Conservation (phyloP, 2,113 vertebrate species). For the Choloepus hoffmanni region DNA sequence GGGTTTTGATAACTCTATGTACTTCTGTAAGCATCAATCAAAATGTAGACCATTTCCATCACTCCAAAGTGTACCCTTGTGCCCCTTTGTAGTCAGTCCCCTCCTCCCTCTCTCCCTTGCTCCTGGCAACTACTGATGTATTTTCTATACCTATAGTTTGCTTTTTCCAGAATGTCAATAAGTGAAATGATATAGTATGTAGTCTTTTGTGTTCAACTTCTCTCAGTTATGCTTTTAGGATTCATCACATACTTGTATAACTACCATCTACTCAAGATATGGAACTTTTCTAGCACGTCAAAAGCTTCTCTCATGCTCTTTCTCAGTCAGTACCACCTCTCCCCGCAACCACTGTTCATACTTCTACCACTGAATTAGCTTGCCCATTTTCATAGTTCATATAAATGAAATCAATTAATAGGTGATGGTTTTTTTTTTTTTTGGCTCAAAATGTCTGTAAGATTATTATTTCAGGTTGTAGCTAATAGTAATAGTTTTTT, state of each 20-base stretch:
- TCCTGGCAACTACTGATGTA: not conserved
- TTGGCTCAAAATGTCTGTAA: not conserved
- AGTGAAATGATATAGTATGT: not conserved
- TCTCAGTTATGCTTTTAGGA: not conserved
- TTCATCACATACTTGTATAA: not conserved
- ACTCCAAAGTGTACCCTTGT: not conserved
- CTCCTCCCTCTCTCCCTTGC: not conserved
- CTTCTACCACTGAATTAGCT: not conserved
- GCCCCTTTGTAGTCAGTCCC: not conserved
- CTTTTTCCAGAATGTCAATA: constrained; percentile 4
- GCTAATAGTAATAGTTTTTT: constrained; percentile 2
- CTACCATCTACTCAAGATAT: not conserved
- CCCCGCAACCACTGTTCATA: not conserved
- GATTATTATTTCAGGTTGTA: not conserved
- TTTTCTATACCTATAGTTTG: not conserved
- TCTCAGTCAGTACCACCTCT: not conserved
- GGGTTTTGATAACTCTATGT: not conserved
- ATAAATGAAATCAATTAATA: not conserved
- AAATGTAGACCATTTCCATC: not conserved
- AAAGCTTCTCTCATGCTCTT: not conserved
- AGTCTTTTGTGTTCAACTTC: not conserved
- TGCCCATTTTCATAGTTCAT: constrained; percentile 29
- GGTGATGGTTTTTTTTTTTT: not conserved
- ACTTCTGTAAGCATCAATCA: not conserved
- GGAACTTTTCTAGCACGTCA: not conserved